Base-by-base conservation (phyloP, 2,888 invertebrate species). In the Hofmannophila pseudospretella region DNA sequence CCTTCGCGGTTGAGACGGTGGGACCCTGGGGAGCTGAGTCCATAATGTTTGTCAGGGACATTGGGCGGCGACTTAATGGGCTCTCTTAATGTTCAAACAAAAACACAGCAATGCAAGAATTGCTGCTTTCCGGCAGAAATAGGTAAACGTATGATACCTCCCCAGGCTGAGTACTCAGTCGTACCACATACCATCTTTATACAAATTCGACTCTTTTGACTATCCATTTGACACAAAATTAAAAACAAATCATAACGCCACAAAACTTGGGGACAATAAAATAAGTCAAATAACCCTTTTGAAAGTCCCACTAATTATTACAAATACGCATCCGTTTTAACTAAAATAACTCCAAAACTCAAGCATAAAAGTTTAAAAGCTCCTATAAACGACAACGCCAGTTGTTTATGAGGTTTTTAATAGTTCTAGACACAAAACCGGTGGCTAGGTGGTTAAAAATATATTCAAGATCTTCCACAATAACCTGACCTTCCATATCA, bases 321-420 rank as follows among this genome's bases (percentile, higher is more conserved):
- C 75, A 75, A 78, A 80, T 79, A 65, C 62, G 69, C 60, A 54
- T 67, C 62, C 66, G 65, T 56, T 60, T 42, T 41, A 47, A 58
- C 56, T 10, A 46, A 58, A 67, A 63, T 69, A 63, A 56, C 67
- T 52, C 56, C 41, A 38, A 64, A 73, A 67, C 60, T 64, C 58
- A 47, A 50, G 59, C 64, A 62, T 76, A 56, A 72, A 73, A 42
- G 69, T 67, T 76, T 76, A 70, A 76, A 59, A 64, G 59, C 58
- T 49, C 51, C 64, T 63, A 71, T 80, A 75, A 79, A 73, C 64
- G 70, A 66, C 51, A 60, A 42, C 57, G 72, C 53, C 70, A 67
- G 58, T 70, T 67, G 63, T 81, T 80, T 79, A 82, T 79, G 56
- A 53, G 44, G 69, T 67, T 78, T 75, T 71, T 78, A 79, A 80